Conservation (phyloP, 2,888 invertebrate genomes). For the Lasioglossum pauxillum region DNA sequence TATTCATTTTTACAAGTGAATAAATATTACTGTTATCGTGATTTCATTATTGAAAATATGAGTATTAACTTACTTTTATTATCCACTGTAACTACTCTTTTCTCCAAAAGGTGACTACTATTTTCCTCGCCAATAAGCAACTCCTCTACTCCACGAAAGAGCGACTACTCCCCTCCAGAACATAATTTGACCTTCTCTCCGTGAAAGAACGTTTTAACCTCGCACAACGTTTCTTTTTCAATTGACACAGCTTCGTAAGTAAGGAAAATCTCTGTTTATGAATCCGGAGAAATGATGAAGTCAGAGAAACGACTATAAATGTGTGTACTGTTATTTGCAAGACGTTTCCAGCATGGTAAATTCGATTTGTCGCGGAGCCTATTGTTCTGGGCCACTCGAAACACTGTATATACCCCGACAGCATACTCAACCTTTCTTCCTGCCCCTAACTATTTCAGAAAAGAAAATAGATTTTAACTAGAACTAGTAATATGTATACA, state of each 20-base stretch:
- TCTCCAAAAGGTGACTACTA: neutral
- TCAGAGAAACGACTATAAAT: neutral
- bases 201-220: neutral
- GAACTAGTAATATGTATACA: neutral
- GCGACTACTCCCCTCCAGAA: neutral
- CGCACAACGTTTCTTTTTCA: neutral
- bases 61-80: no score
- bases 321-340: no score
- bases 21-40: no score
- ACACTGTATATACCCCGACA: neutral
- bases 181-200: neutral
- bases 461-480: neutral
- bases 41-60: no score
- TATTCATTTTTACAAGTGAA: no score
- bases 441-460: neutral
- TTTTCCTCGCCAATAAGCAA: neutral
- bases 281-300: neutral
- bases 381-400: neutral
- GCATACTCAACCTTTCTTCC: neutral
- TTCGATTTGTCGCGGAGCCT: neutral
- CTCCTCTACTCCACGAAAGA: neutral
- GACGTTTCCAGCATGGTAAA: no score
- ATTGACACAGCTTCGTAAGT: neutral
- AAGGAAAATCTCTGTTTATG: neutral
- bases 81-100: no score